Percentiles rank a stretch among this genome's conserved stretches.
These are phyloP conservation scores for Lutjanus erythropterus DNA, from an alignment of 2,113 vertebrate genomes.

Conservation along the genomic window DNA sequence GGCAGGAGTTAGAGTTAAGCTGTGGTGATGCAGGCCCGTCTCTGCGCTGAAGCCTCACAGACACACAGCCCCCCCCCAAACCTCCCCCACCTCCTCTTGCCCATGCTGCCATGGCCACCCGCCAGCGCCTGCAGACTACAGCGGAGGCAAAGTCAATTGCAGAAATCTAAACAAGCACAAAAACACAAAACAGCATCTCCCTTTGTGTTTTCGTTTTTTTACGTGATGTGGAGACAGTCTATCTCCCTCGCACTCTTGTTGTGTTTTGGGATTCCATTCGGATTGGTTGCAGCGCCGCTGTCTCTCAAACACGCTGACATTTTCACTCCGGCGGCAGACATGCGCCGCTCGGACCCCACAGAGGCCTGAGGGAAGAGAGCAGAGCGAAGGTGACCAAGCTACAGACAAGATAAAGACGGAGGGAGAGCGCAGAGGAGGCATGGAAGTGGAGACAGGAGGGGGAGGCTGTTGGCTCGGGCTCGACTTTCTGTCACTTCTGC, in stretches of 20 bases:
- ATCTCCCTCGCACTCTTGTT: conserved; percentile 40
- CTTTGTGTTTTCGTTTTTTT: conserved; percentile 36
- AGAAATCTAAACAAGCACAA: conserved; percentile 74
- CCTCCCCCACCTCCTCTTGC: conserved; percentile 23
- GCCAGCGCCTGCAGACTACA: conserved; percentile 66
- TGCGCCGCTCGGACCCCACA: neutral
- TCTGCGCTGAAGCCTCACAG: conserved; percentile 60
- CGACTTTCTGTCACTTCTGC: conserved; percentile 72
- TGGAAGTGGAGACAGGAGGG: conserved; percentile 29
- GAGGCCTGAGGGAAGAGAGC: conserved; percentile 28
- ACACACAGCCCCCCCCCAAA: conserved; percentile 32
- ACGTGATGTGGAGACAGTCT: conserved; percentile 55
- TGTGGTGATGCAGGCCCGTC: conserved; percentile 68
- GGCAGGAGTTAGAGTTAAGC: conserved; percentile 78
- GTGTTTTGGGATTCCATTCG: conserved; percentile 73
- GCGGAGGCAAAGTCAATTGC: conserved; percentile 71
- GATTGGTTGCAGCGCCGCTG: conserved; percentile 45
- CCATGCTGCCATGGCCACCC: conserved; percentile 20
- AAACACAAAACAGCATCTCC: conserved; percentile 67
- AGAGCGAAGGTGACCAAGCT: conserved; percentile 58
- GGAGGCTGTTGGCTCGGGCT: conserved; percentile 50
- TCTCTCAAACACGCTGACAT: conserved; percentile 59
- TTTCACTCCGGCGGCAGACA: conserved; percentile 55
- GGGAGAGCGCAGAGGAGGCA: conserved; percentile 5
- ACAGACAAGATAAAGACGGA: conserved; percentile 48